Evolutionary conservation across 1,140 invertebrate species (phyloP).

Genomic region (Drosophila kurseongensis): DNA sequence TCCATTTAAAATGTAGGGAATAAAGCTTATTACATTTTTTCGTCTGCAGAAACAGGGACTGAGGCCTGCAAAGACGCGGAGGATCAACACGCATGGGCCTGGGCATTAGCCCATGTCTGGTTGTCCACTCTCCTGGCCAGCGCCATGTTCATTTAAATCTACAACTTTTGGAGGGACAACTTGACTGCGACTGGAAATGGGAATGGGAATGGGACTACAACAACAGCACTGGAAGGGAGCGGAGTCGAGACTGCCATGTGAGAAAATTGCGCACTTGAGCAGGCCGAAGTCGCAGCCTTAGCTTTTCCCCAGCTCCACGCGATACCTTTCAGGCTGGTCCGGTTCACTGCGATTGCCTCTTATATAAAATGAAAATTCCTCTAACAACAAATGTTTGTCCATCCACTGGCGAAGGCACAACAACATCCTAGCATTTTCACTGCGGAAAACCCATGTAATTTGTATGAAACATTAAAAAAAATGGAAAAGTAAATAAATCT

Average conservation of each 20-base stretch:
- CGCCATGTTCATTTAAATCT: conserved; percentile 82
- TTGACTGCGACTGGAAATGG: conserved; percentile 56
- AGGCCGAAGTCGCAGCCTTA: conserved; percentile 12
- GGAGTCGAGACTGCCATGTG: conserved; percentile 55
- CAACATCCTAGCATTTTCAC: conserved; percentile 33
- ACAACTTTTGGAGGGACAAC: conserved; percentile 82
- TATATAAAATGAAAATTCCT: conserved; percentile 68
- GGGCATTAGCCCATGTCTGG: conserved; percentile 62
- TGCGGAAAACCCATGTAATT: not conserved
- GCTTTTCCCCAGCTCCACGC: conserved; percentile 18
- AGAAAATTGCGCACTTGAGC: conserved; percentile 79
- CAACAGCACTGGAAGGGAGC: conserved; percentile 18
- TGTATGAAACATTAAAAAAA: not conserved
- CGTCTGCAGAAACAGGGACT: conserved; percentile 10
- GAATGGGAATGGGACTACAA: conserved; percentile 27
- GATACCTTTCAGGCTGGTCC: conserved; percentile 67
- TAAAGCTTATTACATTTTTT: not conserved
- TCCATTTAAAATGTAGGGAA: no score
- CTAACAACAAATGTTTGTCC: conserved; percentile 57
- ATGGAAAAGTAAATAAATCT: not conserved
- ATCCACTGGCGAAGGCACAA: conserved; percentile 21
- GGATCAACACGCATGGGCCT: conserved; percentile 78
- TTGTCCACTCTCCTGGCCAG: conserved; percentile 53
- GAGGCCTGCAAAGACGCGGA: conserved; percentile 36
- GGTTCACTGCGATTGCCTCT: conserved; percentile 61